Conservation (phyloP, 2,888 invertebrate genomes). For the Drosophila lutescens region DNA sequence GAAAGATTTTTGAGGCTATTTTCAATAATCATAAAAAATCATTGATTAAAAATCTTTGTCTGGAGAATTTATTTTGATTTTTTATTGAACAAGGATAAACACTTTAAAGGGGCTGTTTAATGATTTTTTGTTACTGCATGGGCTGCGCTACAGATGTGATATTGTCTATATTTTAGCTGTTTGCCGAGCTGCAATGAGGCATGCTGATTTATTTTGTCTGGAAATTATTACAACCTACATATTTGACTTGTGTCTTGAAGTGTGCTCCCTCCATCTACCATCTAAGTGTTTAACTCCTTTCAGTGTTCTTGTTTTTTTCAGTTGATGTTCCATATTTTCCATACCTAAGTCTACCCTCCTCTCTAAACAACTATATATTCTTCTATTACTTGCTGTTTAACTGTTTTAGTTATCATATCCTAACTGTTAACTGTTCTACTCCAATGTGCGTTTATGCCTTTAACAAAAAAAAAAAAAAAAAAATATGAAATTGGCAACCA, state of each 20-base stretch:
- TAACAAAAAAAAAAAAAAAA: constrained; percentile 18
- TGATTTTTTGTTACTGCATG: constrained; percentile 21
- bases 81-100: too few species aligned
- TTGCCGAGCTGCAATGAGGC: constrained; percentile 25
- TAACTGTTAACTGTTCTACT: constrained; percentile 59
- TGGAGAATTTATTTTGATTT: too few species aligned
- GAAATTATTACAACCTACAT: constrained; percentile 18
- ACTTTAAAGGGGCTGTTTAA: not conserved
- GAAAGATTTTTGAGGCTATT: too few species aligned
- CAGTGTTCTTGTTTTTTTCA: constrained; percentile 32
- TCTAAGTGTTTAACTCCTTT: constrained; percentile 30
- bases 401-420: constrained; percentile 49
- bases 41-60: too few species aligned
- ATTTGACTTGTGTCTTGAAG: constrained; percentile 56
- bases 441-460: constrained; percentile 62
- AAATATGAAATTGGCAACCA: constrained; percentile 54
- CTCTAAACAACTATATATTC: constrained; percentile 26
- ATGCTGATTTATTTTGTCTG: constrained; percentile 26
- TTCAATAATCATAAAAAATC: too few species aligned
- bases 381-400: constrained; percentile 40
- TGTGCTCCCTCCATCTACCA: constrained; percentile 30
- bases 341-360: constrained; percentile 22
- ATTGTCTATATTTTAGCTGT: constrained; percentile 3
- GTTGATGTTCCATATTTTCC: constrained; percentile 44
- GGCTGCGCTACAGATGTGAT: constrained; percentile 12